These are phyloP conservation scores for Micoletzkya japonica DNA, from an alignment of 2,888 invertebrate species.

Conservation along the genomic window DNA sequence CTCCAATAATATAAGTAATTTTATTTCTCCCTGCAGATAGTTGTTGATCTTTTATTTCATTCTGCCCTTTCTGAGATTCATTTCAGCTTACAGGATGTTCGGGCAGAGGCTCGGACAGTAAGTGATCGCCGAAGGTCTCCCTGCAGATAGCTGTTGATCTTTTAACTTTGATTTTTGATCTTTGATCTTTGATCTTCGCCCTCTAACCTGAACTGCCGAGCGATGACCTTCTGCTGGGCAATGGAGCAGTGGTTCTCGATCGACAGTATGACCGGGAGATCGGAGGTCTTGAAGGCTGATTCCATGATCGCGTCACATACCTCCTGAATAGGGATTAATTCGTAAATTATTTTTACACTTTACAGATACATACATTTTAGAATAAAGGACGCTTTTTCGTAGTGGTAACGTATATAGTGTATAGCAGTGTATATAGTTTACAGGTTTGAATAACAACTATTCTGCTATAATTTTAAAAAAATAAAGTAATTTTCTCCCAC, in stretches of 20 bases:
- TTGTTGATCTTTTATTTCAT: too few relatives aligned
- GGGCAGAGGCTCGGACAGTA: slow-evolving; percentile 44
- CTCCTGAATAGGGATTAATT: slow-evolving; percentile 69
- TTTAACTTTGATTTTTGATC: not conserved
- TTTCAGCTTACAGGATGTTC: slow-evolving; percentile 45
- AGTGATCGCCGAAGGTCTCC: slow-evolving; percentile 50
- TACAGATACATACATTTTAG: too few relatives aligned
- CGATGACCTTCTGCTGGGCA: slow-evolving; percentile 42
- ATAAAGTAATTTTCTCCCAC: not conserved
- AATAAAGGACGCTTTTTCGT: too few relatives aligned
- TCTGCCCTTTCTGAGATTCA: not conserved
- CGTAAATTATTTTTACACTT: too few relatives aligned
- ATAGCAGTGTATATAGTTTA: too few relatives aligned
- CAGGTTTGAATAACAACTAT: too few relatives aligned
- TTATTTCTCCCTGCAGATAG: too few relatives aligned
- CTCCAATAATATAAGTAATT: too few relatives aligned
- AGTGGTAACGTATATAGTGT: too few relatives aligned
- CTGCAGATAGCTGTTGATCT: slow-evolving; percentile 34
- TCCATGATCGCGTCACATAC: slow-evolving; percentile 95
- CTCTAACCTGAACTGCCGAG: not conserved
- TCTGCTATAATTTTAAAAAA: too few relatives aligned
- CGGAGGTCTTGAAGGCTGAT: slow-evolving; percentile 96
- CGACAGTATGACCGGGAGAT: slow-evolving; percentile 92
- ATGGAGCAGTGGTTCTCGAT: slow-evolving; percentile 94
- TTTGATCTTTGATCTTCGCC: not conserved